phyloP scores from a whole-genome alignment of 2,797 vertebrate species.

The Toxotes lorentzi region DNA sequence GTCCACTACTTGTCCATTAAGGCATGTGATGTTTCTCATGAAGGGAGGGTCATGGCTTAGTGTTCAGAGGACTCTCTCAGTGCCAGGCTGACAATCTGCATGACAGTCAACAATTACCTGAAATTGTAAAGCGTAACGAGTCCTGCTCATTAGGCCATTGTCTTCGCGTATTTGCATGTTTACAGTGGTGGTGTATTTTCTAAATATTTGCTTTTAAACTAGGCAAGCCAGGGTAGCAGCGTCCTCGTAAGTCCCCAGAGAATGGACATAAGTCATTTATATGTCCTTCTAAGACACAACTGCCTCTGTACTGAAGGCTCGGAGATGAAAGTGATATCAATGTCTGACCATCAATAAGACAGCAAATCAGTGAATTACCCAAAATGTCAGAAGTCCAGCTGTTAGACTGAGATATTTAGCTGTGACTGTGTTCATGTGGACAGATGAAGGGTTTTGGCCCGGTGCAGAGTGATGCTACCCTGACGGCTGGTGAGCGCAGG shows the following conservation, averaged over 20 bases:
- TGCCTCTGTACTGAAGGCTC: neutral
- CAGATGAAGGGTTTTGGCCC: neutral
- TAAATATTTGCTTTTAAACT: too few relatives aligned
- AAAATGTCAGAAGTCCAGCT: slow-evolving; percentile 24
- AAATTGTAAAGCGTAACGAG: neutral
- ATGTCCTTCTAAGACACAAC: neutral
- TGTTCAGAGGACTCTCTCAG: slow-evolving; percentile 10
- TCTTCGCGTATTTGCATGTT: neutral
- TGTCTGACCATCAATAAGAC: neutral
- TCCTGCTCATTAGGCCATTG: neutral
- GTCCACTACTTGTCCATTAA: slow-evolving; percentile 17
- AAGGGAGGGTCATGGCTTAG: neutral
- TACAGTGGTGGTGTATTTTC: too few relatives aligned
- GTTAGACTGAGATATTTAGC: slow-evolving; percentile 15
- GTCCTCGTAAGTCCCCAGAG: neutral
- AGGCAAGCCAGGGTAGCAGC: too few relatives aligned
- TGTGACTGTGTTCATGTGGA: slow-evolving; percentile 13
- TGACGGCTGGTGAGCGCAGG: slow-evolving; percentile 41
- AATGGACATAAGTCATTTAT: neutral
- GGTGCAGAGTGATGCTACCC: slow-evolving; percentile 24
- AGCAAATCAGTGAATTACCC: slow-evolving; percentile 9
- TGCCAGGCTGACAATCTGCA: neutral
- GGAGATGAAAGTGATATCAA: neutral
- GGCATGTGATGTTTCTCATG: too few relatives aligned
- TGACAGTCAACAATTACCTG: slow-evolving; percentile 10